Percentiles rank a stretch among this genome's conserved stretches.
phyloP scores from a whole-genome alignment of 2,888 invertebrate species.

The Capitulum mitella region DNA sequence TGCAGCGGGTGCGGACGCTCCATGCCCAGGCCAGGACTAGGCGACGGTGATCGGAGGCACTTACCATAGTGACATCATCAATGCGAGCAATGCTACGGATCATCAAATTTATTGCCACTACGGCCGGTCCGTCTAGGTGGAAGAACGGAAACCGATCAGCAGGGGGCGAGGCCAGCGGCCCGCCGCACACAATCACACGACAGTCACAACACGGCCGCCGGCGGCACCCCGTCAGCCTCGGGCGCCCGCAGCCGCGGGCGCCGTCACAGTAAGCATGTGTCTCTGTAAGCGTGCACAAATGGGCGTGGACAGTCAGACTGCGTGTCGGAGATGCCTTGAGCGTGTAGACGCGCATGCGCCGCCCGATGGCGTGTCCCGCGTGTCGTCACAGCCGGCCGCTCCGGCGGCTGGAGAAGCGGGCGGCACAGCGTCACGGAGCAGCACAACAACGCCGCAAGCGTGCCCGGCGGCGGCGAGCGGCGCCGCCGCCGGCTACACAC shows the following conservation, averaged over 20 bases:
- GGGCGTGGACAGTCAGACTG: no score
- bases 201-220: background rate
- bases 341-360: no score
- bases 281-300: no score
- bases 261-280: no score
- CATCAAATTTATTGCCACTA: conserved; percentile 96
- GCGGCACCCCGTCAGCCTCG: background rate
- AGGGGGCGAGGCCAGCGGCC: background rate
- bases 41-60: conserved; percentile 41
- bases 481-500: no score
- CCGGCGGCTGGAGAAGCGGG: no score
- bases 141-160: conserved; percentile 17
- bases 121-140: conserved; percentile 78
- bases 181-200: background rate
- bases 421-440: no score
- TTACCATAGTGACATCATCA: conserved; percentile 99
- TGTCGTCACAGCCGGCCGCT: no score
- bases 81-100: conserved; percentile 96
- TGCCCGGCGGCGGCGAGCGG: no score
- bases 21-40: background rate
- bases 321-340: no score
- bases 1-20: background rate
- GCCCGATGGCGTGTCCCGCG: no score
- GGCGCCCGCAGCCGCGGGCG: background rate
- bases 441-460: no score